Conservation (phyloP, 2,888 invertebrate species). For the Lomographa bimaculata region DNA sequence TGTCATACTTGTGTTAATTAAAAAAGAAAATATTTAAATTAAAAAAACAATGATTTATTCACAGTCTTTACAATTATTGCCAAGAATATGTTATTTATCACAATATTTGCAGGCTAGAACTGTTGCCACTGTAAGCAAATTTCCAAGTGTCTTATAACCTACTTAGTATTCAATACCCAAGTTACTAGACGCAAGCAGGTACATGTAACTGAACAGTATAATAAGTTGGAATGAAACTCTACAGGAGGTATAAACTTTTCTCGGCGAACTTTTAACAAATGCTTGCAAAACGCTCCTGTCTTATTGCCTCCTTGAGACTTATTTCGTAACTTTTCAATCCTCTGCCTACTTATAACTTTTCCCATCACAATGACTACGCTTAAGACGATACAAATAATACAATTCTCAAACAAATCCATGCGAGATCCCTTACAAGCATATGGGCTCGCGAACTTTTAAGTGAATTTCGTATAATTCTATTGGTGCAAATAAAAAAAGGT, state of each 20-base stretch:
- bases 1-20: too few relatives aligned
- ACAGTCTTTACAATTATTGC: too few relatives aligned
- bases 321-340: slow-evolving; percentile 67
- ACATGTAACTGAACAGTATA: slow-evolving; percentile 25
- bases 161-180: too few relatives aligned
- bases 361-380: slow-evolving; percentile 66
- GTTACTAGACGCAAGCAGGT: slow-evolving; percentile 3
- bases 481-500: slow-evolving; percentile 23
- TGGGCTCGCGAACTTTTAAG: slow-evolving; percentile 41
- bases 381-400: slow-evolving; percentile 67
- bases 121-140: too few relatives aligned
- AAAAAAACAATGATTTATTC: too few relatives aligned
- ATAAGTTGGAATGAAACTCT: slow-evolving; percentile 33
- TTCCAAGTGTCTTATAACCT: too few relatives aligned
- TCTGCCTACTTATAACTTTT: slow-evolving; percentile 69
- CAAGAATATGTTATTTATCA: too few relatives aligned
- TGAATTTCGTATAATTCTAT: slow-evolving; percentile 37
- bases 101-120: too few relatives aligned
- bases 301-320: slow-evolving; percentile 58
- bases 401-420: slow-evolving; percentile 54
- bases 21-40: too few relatives aligned
- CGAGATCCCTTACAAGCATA: slow-evolving; percentile 44
- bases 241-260: slow-evolving; percentile 44
- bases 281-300: slow-evolving; percentile 57
- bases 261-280: slow-evolving; percentile 59